These are phyloP conservation scores for Anguilla anguilla DNA, from an alignment of 2,797 vertebrate genomes.

Conservation along the genomic window DNA sequence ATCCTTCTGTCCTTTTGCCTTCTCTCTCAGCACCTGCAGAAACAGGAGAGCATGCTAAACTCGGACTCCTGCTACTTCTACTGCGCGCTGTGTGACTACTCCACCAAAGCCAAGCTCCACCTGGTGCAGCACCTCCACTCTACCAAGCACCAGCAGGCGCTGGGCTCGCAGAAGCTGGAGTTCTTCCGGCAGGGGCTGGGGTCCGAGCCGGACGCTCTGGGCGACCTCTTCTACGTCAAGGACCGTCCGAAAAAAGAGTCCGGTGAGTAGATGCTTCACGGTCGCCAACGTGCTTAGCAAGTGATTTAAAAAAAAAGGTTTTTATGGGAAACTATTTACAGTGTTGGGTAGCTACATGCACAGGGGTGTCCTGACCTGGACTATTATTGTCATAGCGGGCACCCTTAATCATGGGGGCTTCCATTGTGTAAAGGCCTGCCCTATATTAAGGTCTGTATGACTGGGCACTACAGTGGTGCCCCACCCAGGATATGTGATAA, in stretches of 20 bases:
- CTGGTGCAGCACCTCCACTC: slow-evolving; percentile 95
- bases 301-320: neutral
- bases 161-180: slow-evolving; percentile 94
- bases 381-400: neutral
- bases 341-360: neutral
- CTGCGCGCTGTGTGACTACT: slow-evolving; percentile 96
- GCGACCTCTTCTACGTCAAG: slow-evolving; percentile 92
- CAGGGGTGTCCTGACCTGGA: neutral
- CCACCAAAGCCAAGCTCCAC: slow-evolving; percentile 95
- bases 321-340: neutral
- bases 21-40: slow-evolving; percentile 90
- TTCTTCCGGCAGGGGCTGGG: slow-evolving; percentile 92
- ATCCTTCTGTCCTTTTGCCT: neutral
- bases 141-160: slow-evolving; percentile 95
- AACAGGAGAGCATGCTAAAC: slow-evolving; percentile 86
- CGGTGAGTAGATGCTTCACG: slow-evolving; percentile 72
- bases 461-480: neutral
- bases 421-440: neutral
- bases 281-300: neutral
- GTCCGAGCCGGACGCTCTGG: slow-evolving; percentile 86
- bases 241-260: slow-evolving; percentile 84
- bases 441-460: neutral
- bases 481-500: neutral
- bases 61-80: slow-evolving; percentile 91
- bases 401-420: neutral